Conservation (phyloP, 2,797 vertebrate species). For the Paedocypris micromegethes region DNA sequence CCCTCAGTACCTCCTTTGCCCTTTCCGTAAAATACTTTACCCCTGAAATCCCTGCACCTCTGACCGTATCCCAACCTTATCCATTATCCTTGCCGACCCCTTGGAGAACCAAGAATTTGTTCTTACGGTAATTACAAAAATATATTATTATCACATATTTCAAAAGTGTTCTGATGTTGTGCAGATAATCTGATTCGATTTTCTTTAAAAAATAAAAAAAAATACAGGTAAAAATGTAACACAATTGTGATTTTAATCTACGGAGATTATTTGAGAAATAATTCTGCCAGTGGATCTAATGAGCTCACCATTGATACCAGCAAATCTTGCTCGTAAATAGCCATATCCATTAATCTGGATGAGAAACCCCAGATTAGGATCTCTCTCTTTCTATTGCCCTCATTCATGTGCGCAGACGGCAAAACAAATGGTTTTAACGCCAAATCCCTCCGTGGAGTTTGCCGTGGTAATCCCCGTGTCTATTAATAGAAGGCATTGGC, state of each 20-base stretch:
- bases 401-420: constrained; percentile 14
- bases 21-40: constrained; percentile 20
- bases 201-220: too few species aligned
- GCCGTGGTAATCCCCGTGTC: constrained; percentile 23
- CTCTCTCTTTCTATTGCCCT: constrained; percentile 7
- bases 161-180: too few species aligned
- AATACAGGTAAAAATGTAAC: too few species aligned
- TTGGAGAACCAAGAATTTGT: not conserved
- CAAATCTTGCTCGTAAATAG: constrained; percentile 16
- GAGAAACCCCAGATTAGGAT: constrained; percentile 23
- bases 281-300: not conserved
- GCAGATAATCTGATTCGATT: too few species aligned
- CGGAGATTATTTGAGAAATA: not conserved
- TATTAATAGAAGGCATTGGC: constrained; percentile 14
- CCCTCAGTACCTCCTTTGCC: constrained; percentile 25
- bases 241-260: too few species aligned
- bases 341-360: constrained; percentile 30
- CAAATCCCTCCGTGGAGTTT: constrained; percentile 27
- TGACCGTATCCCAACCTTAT: constrained; percentile 20
- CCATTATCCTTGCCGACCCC: constrained; percentile 7
- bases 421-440: constrained; percentile 20
- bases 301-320: not conserved
- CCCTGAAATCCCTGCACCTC: constrained; percentile 22
- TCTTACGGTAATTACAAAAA: not conserved
- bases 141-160: not conserved